Base-by-base conservation (phyloP, 2,888 invertebrate genomes). In the Dendrolimus pini region DNA sequence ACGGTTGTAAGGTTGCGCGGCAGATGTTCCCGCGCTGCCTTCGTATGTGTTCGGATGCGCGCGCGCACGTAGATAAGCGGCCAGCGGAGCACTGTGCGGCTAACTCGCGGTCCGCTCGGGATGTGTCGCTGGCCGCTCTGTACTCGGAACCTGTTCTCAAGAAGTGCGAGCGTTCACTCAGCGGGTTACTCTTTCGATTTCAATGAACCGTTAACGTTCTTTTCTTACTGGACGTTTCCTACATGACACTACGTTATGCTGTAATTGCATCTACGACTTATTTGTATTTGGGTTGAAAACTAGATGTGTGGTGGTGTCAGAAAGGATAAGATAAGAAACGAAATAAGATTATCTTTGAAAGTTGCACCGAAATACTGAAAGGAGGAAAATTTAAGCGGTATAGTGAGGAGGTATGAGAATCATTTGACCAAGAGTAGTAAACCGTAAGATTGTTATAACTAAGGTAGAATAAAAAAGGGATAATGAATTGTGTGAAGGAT, bases 151-250 rank as follows among this genome's bases (percentile, higher is more conserved):
- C 85, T 85, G 89, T 89, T 89, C 84, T 80, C 74, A 68, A 65
- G 70, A 68, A 72, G 69, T 60, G 68, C 69, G 72, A 72, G 78
- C 83, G 75, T 78, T 80, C 82, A 82, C 83, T 78, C 77, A 69
- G 69, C 72, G 69, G 65, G 71, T 72, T 71, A 74, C 77, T 84
- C 81, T 87, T 87, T 86, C 85, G 83, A 81, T 89, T 89, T 86
- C 87, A 86, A 88, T 89, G 85, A 88, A 89, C 89, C 89, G 89
- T 89, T 90, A 89, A 88, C 77, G 80, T 76, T 81, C 76, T 82
- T 81, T 82, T 83, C 75, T 80, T 73, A 3, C 30, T 6, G 72
- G 80, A 76, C 75, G 79, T 82, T 84, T 83, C 87, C 83, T 76
- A 69, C 68, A 70, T 71, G 67, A 73, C 71, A 81, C 79, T 83